These are phyloP conservation scores for Peromyscus aztecus DNA, from an alignment of 2,797 vertebrate genomes.

Conservation along the genomic window DNA sequence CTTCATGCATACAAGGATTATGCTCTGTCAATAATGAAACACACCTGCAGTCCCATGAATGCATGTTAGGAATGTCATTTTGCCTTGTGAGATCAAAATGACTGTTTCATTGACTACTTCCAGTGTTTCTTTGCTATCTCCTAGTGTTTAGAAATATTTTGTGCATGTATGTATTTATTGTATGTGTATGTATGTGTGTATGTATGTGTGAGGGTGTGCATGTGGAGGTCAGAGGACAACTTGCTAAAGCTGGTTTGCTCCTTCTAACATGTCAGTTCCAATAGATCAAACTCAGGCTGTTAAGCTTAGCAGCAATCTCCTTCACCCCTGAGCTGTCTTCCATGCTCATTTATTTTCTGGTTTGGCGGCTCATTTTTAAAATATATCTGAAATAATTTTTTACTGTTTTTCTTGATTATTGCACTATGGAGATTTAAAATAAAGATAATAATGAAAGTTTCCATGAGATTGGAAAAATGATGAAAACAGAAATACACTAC, in stretches of 20 bases:
- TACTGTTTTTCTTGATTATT: constrained; percentile 54
- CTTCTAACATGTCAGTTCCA: background rate
- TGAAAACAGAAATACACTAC: constrained; percentile 18
- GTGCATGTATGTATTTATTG: background rate
- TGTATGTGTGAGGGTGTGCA: background rate
- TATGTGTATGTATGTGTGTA: background rate
- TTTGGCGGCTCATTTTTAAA: background rate
- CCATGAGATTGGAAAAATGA: background rate
- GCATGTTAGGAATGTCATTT: background rate
- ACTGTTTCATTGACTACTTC: background rate
- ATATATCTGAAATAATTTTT: constrained; percentile 22
- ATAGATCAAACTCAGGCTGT: background rate
- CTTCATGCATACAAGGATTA: too few species aligned
- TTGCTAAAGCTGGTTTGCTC: background rate
- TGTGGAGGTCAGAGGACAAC: background rate
- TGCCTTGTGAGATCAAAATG: background rate
- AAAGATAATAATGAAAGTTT: constrained; percentile 45
- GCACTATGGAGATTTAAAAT: constrained; percentile 12
- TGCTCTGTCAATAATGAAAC: background rate
- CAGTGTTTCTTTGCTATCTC: background rate
- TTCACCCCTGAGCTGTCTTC: background rate
- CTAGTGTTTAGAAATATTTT: background rate
- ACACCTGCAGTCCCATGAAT: background rate
- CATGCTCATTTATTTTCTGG: background rate
- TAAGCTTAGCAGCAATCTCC: background rate